A percentile compares a stretch with the other conserved stretches of the same genome.
These are phyloP conservation scores for Penaeus vannamei DNA, from an alignment of 1,140 invertebrate species.

Conservation along the genomic window DNA sequence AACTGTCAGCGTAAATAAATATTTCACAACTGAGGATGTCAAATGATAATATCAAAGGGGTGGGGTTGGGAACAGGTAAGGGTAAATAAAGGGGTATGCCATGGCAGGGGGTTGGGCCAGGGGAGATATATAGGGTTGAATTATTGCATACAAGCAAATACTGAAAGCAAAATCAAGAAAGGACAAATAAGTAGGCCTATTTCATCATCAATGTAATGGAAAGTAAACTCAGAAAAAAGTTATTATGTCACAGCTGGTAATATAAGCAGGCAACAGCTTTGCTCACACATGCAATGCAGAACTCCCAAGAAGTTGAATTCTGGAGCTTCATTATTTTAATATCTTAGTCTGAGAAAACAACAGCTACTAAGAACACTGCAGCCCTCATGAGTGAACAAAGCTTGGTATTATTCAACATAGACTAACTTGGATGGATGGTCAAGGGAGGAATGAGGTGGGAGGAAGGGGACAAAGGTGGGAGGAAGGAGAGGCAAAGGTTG, in stretches of 20 bases:
- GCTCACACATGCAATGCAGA: no score
- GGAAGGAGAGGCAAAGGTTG: background rate
- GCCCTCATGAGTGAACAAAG: no score
- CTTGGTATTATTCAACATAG: no score
- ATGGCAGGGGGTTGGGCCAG: no score
- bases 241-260: background rate
- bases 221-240: slow-evolving; percentile 31
- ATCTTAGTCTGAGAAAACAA: no score
- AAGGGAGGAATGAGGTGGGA: background rate
- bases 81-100: no score
- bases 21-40: slow-evolving; percentile 50
- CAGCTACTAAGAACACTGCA: no score
- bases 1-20: no score
- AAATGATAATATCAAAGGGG: slow-evolving; percentile 42
- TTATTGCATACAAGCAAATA: slow-evolving; percentile 57
- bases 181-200: slow-evolving; percentile 49
- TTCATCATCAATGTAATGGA: slow-evolving; percentile 33
- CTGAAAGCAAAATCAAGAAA: slow-evolving; percentile 52
- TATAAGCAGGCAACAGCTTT: no score
- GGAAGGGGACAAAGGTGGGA: background rate
- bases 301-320: no score
- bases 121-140: slow-evolving; percentile 11
- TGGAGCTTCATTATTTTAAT: no score
- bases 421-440: background rate
- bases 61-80: slow-evolving; percentile 4